A percentile compares a stretch with the other conserved stretches of the same genome.
Evolutionary conservation across 2,888 invertebrate genomes (phyloP).

Genomic region (Blastobasis adustella): DNA sequence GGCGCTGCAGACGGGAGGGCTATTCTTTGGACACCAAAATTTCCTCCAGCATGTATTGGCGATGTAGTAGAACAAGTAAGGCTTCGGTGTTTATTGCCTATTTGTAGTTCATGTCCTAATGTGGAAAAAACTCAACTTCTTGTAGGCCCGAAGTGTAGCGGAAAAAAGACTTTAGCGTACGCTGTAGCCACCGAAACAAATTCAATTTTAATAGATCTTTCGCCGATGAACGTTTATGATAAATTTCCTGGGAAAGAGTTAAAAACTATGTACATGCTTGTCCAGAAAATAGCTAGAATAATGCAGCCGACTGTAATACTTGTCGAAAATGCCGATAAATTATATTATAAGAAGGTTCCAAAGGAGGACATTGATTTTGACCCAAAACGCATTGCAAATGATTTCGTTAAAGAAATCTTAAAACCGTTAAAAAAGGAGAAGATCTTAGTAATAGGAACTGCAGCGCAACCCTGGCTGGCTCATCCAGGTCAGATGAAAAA

Average conservation of each 20-base stretch:
- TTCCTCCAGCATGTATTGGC: slow-evolving; percentile 72
- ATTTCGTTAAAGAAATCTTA: slow-evolving; percentile 80
- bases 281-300: slow-evolving; percentile 79
- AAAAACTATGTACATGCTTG: slow-evolving; percentile 77
- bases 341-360: slow-evolving; percentile 81
- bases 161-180: slow-evolving; percentile 82
- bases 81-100: slow-evolving; percentile 76
- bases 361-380: slow-evolving; percentile 76
- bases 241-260: slow-evolving; percentile 82
- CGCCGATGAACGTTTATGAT: slow-evolving; percentile 78
- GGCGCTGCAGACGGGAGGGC: slow-evolving; percentile 70
- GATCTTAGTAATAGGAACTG: slow-evolving; percentile 80
- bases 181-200: slow-evolving; percentile 85
- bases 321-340: slow-evolving; percentile 79
- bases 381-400: slow-evolving; percentile 80
- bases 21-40: slow-evolving; percentile 51
- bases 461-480: slow-evolving; percentile 79
- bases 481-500: slow-evolving; percentile 61
- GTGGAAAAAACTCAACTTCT: slow-evolving; percentile 77
- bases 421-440: slow-evolving; percentile 77
- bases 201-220: slow-evolving; percentile 84
- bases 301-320: slow-evolving; percentile 84
- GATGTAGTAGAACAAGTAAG: slow-evolving; percentile 77
- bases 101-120: slow-evolving; percentile 58
- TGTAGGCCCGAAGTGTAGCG: slow-evolving; percentile 80